Evolutionary conservation across 1,140 invertebrate species (phyloP), one percentile per base, ranked within the genome.

Genomic region (Psilanteris sp.): DNA sequence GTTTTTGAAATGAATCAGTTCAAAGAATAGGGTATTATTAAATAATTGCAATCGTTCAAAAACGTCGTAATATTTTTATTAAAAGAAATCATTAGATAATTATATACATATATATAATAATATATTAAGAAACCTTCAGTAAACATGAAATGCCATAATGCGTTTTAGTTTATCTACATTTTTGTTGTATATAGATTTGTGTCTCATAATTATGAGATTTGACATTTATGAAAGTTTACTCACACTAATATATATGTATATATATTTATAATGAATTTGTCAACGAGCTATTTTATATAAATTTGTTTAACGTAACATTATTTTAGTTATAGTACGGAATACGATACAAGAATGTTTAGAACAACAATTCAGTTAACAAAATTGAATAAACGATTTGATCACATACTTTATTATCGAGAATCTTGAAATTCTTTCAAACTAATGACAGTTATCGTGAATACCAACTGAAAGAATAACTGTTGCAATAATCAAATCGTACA

Each of bases 201-300:
- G n/a, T n/a, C n/a, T n/a, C n/a, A n/a, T n/a, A n/a, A n/a, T n/a
- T n/a, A n/a, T n/a, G n/a, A n/a, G n/a, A n/a, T n/a, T n/a, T n/a
- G n/a, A n/a, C n/a, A n/a, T n/a, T n/a, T n/a, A n/a, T n/a, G n/a
- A n/a, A n/a, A n/a, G n/a, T n/a, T n/a, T n/a, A n/a, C n/a, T n/a
- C n/a, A n/a, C n/a, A n/a, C n/a, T n/a, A n/a, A 52, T 26, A 26
- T 20, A 20, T 20, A 20, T 20, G 6, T 20, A 20, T 20, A 26
- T 52, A 37, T 54, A 39, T 39, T 36, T 39, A 54, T 54, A 54
- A 54, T 54, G 29, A 22, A 54, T 39, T 24, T 24, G 27, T 54
- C 34, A 39, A 54, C 50, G 34, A 27, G 20, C 50, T 54, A 54
- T 54, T 52, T 36, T 55, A 55, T 55, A 55, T 55, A 55, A 55